Evolutionary conservation across 1,140 invertebrate genomes (phyloP), one percentile per base, ranked within the genome.

Genomic region (Danaus melanippus): DNA sequence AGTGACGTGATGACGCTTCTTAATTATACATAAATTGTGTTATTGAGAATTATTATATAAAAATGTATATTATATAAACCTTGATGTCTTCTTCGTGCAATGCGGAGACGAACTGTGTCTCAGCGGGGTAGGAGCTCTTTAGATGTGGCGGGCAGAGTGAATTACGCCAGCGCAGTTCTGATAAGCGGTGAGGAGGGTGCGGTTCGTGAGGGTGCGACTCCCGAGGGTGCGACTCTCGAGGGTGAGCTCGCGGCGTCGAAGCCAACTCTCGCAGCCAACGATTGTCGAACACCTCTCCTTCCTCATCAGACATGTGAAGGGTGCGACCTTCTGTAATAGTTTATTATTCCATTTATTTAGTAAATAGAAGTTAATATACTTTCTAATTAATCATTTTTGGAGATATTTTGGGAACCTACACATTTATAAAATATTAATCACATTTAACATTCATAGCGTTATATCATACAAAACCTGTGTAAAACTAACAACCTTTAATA

Each of bases 41-140:
- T 5, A 32, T 32, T 32, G 7, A 0, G 6, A 32, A 0, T 32
- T 32, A 32, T 32, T 32, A 32, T 21, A 21, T 21, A 32, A 32
- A 32, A 32, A 7, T 32, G 4, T 7, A 32, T 32, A 32, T 1
- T 32, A 32, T 32, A 7, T 7, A 32, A 11, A 94, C 93, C 89
- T 93, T 94, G 39, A 95, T 90, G 67, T 94, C 92, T 44, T 95
- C 92, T 65, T 95, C 93, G 46, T 88, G 90, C 42, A 90, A 77
- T 12, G 82, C 50, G 12, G 88, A 83, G 71, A 61, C 87, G 67
- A 91, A 93, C 80, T 94, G 92, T n/a, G 90, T 93, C 88, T 96
- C 96, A 1, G 93, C 93, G 0, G 96, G 93, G 86, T 98, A 97
- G 0, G 94, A 93, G 60, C 94, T 95, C 84, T 94, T 95, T 50